Base-by-base conservation (phyloP, 2,113 vertebrate species). In the Nettapus auritus region DNA sequence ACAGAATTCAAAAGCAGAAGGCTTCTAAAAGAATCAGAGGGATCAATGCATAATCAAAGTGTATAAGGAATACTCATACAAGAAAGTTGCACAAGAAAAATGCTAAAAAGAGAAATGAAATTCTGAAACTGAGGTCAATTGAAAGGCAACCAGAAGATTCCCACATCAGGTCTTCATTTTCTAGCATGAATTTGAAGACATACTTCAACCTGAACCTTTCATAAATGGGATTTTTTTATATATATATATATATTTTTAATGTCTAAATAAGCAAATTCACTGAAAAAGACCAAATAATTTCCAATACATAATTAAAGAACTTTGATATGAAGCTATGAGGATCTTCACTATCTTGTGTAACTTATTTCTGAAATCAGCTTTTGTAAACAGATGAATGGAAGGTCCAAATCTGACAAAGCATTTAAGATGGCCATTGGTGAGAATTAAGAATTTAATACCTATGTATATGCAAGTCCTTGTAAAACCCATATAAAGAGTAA, bases 81-180 rank as follows among this genome's bases (percentile, higher is more conserved):
- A n/a, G 28, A 52, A 33, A 2, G 22, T n/a, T 5, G 0, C 13
- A 50, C 2, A 0, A 76, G 23, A 92, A 36, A 20, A 59, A 6
- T 40, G 4, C 0, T 53, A 36, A 84, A 89, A 46, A 74, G 23
- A 70, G 4, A 76, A 79, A 3, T 8, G 1, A 78, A 57, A 81
- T 83, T 69, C 19, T 83, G 33, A 31, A 81, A 44, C 4, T 19
- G 1, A 48, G 2, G 13, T 62, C 2, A 57, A 12, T 44, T 38
- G 11, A 57, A 84, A 57, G 6, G 14, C 55, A 69, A 36, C 12
- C 10, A 31, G 48, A 74, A 81, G 36, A 70, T 62, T 77, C 3
- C 22, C 7, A 57, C 11, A 66, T 42, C 3, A 29, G 3, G 3
- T 25, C 11, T 76, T 59, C 46, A 55, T 90, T 80, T 71, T 50